Percentiles rank a stretch among this genome's conserved stretches.
These are phyloP conservation scores for Agrilus planipennis DNA, from an alignment of 1,140 invertebrate genomes.

Conservation along the genomic window DNA sequence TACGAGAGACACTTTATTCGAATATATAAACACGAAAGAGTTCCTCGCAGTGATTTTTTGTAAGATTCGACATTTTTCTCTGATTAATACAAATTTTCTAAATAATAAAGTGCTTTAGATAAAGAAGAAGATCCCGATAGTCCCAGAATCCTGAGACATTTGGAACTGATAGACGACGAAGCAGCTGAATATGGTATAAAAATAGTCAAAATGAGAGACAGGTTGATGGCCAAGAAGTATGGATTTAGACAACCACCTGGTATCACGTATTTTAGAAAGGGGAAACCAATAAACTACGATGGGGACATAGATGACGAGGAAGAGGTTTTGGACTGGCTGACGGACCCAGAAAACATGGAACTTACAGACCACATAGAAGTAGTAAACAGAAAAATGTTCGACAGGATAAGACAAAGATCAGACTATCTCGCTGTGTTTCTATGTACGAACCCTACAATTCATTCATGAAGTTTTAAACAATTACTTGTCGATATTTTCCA, in stretches of 20 bases:
- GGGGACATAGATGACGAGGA: slow-evolving; percentile 89
- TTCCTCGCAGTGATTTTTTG: slow-evolving; percentile 88
- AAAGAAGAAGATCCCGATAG: slow-evolving; percentile 71
- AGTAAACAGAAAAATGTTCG: slow-evolving; percentile 88
- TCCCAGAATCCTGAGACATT: slow-evolving; percentile 64
- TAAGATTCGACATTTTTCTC: slow-evolving; percentile 43
- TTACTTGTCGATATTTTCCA: slow-evolving; percentile 40
- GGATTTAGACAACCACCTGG: slow-evolving; percentile 81
- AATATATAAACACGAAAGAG: slow-evolving; percentile 82
- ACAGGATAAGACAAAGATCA: slow-evolving; percentile 78
- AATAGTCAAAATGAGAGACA: slow-evolving; percentile 80
- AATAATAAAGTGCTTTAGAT: slow-evolving; percentile 51
- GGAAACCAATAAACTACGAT: slow-evolving; percentile 82
- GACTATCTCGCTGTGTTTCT: slow-evolving; percentile 92
- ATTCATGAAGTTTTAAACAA: not conserved
- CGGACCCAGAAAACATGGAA: slow-evolving; percentile 89
- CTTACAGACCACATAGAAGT: slow-evolving; percentile 85
- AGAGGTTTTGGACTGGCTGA: slow-evolving; percentile 87
- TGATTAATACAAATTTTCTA: not conserved
- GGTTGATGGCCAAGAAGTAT: slow-evolving; percentile 89
- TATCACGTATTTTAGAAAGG: slow-evolving; percentile 83
- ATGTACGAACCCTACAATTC: slow-evolving; percentile 59
- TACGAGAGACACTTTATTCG: slow-evolving; percentile 67
- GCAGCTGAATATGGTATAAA: slow-evolving; percentile 84
- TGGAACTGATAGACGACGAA: slow-evolving; percentile 87